Evolutionary conservation across 2,888 invertebrate genomes (phyloP), one percentile per base, ranked within the genome.

Genomic region (Pammene aurita): DNA sequence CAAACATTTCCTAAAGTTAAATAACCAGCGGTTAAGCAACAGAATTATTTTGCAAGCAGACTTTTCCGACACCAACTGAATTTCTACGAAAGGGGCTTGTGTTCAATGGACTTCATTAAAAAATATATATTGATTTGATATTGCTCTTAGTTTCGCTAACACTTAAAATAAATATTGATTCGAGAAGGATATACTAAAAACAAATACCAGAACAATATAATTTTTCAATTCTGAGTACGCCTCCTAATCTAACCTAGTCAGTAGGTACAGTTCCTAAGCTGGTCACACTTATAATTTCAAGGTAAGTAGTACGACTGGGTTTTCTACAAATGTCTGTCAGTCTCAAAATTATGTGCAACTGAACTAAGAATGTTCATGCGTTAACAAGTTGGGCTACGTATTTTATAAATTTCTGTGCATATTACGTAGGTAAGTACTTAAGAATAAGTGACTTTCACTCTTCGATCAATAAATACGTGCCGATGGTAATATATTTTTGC

Each of bases 371-470:
- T 41, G 9, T 58, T 46, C 7, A 26, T 50, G 38, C n/a, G 11
- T 48, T 18, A 34, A 42, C 14, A 60, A 5, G 50, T 57, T 52
- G 57, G 52, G 38, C 57, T 68, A 68, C 50, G 50, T 60, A 52
- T 50, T 38, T 18, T 5, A 52, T 64, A 64, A 26, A 50, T 35
- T 50, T 41, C 11, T 50, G 67, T 67, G 67, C 67, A 63, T 34
- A 34, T 52, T 62, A 56, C 48, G 26, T 50, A 55, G 18, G n/a
- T 50, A 55, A 11, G n/a, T 56, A 63, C 34, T 62, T 68, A 63
- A 57, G 41, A 57, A 46, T 58, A 63, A 68, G 46, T 34, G 63
- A 68, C 63, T 68, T 52, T 57, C 35, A 68, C 68, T 68, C 68
- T 68, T 41, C 52, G 44, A 55, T 41, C 16, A 54, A 58, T 46